Evolutionary conservation across 2,888 invertebrate genomes (phyloP).

Genomic region (Linnaemya tessellans): DNA sequence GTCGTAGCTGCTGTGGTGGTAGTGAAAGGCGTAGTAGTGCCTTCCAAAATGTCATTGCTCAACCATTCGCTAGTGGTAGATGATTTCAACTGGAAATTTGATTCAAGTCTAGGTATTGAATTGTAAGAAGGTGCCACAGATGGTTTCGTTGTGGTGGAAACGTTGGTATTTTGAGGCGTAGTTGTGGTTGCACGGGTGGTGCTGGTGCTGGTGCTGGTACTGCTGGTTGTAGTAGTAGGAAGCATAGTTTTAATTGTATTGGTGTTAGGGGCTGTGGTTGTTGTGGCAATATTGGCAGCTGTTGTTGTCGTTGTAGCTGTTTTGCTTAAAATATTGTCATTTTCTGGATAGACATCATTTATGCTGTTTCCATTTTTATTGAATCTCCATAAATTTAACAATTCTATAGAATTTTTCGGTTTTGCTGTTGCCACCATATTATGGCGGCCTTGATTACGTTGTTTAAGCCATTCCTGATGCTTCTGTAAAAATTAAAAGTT

Average conservation of each 20-base stretch:
- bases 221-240: conserved; percentile 43
- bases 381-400: conserved; percentile 78
- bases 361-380: conserved; percentile 75
- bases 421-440: conserved; percentile 60
- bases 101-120: conserved; percentile 32
- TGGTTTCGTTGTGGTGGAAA: conserved; percentile 39
- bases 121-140: conserved; percentile 44
- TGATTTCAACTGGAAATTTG: conserved; percentile 39
- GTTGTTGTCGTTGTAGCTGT: conserved; percentile 28
- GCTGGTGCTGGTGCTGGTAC: background rate
- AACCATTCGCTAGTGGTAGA: conserved; percentile 51
- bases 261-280: conserved; percentile 25
- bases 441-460: conserved; percentile 75
- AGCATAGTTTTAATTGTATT: conserved; percentile 50
- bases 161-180: conserved; percentile 61
- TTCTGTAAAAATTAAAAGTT: conserved; percentile 76
- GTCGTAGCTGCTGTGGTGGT: conserved; percentile 50
- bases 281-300: conserved; percentile 52
- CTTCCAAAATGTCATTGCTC: conserved; percentile 64
- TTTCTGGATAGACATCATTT: conserved; percentile 81
- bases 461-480: conserved; percentile 82
- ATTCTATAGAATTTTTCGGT: conserved; percentile 74
- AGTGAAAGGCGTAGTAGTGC: conserved; percentile 56
- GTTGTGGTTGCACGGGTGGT: conserved; percentile 47
- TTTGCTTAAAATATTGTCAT: conserved; percentile 73